A percentile compares a stretch with the other conserved stretches of the same genome.
These are phyloP conservation scores for Apogon talboti DNA, from an alignment of 2,797 vertebrate genomes.

Conservation along the genomic window DNA sequence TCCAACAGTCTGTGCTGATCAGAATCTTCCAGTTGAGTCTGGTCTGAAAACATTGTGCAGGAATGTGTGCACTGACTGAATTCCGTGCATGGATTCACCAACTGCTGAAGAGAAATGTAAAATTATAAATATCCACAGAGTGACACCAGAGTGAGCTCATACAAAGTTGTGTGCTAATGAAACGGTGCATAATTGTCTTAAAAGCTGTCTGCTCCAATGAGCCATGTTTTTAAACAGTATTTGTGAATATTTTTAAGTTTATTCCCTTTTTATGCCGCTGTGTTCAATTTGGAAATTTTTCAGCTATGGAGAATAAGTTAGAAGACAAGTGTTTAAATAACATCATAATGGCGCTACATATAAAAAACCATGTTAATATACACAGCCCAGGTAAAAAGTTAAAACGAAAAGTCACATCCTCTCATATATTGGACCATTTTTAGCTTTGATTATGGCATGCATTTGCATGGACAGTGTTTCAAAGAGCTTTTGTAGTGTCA, in stretches of 20 bases:
- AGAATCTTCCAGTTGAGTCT: not conserved
- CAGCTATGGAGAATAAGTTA: too few species aligned
- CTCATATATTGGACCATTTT: too few species aligned
- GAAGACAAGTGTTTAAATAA: not conserved
- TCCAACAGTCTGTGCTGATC: constrained; percentile 6
- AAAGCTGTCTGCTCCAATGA: constrained; percentile 32
- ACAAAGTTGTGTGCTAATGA: constrained; percentile 8
- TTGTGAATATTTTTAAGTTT: constrained; percentile 26
- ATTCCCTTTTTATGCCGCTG: constrained; percentile 12
- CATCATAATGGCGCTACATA: constrained; percentile 12
- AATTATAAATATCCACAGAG: constrained; percentile 2
- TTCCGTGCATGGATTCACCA: constrained; percentile 21
- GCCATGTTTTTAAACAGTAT: constrained; percentile 26
- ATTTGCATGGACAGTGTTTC: too few species aligned
- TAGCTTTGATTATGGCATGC: too few species aligned
- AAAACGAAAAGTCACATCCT: too few species aligned
- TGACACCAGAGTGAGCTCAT: constrained; percentile 12
- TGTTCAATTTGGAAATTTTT: not conserved
- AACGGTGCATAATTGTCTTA: constrained; percentile 16
- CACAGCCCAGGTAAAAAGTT: too few species aligned
- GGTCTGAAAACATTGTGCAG: constrained; percentile 8
- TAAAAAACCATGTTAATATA: too few species aligned
- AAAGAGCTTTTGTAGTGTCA: too few species aligned
- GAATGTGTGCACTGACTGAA: not conserved
- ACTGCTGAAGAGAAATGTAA: not conserved